Evolutionary conservation across 2,113 vertebrate genomes (phyloP).

Genomic region (Anhinga anhinga): DNA sequence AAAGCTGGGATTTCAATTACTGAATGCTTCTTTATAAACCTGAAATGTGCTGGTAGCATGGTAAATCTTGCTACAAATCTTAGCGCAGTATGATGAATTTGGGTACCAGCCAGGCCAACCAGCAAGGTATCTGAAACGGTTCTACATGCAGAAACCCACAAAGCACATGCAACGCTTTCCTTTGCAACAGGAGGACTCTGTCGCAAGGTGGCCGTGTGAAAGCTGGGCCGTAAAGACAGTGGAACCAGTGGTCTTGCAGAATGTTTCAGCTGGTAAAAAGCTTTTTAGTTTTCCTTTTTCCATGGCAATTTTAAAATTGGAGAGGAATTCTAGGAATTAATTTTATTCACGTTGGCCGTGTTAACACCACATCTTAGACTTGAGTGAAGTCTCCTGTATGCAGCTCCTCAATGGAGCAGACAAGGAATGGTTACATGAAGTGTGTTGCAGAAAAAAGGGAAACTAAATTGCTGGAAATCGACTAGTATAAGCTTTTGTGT

Average conservation of each 20-base stretch:
- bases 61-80: neutral
- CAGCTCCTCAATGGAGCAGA: neutral
- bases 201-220: neutral
- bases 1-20: neutral
- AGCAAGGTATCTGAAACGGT: neutral
- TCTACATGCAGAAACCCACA: rapidly evolving
- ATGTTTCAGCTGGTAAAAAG: neutral
- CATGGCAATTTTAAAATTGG: neutral
- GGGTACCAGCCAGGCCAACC: neutral
- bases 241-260: neutral
- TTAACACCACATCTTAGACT: neutral
- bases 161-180: neutral
- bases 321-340: neutral
- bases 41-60: neutral
- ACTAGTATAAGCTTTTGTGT: neutral
- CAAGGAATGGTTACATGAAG: neutral
- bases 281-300: neutral
- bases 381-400: neutral
- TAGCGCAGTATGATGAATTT: neutral
- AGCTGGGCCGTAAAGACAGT: neutral
- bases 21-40: neutral
- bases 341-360: neutral
- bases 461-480: neutral
- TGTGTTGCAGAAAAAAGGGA: neutral
- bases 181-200: neutral